A percentile compares a stretch with the other conserved stretches of the same genome.
Evolutionary conservation across 2,113 vertebrate genomes (phyloP).

Genomic region (Clarias gariepinus): DNA sequence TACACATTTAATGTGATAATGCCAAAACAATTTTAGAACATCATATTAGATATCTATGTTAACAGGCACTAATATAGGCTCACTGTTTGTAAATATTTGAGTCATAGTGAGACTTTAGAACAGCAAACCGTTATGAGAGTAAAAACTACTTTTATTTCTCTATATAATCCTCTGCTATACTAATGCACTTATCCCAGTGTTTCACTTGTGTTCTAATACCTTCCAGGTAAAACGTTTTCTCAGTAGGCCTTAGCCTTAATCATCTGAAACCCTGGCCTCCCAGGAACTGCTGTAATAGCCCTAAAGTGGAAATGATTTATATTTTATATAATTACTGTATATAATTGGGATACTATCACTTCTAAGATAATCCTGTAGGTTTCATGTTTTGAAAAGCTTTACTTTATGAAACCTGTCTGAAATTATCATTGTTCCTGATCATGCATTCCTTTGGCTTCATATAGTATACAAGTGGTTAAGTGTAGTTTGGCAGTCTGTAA

Average conservation of each 20-base stretch:
- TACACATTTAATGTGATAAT: not conserved
- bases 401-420: not conserved
- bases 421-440: not conserved
- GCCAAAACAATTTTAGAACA: not conserved
- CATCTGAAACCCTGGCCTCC: too few species aligned
- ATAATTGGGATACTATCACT: not conserved
- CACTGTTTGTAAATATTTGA: not conserved
- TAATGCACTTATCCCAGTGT: too few species aligned
- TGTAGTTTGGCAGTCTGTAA: not conserved
- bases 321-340: not conserved
- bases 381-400: not conserved
- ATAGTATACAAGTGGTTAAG: not conserved
- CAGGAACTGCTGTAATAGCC: too few species aligned
- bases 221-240: too few species aligned
- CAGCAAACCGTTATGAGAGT: too few species aligned
- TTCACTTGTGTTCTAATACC: too few species aligned
- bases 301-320: too few species aligned
- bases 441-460: not conserved
- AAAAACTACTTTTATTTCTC: too few species aligned
- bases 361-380: not conserved
- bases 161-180: too few species aligned
- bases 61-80: not conserved
- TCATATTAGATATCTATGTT: not conserved
- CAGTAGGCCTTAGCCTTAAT: too few species aligned
- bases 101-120: too few species aligned